Percentiles rank a stretch among this genome's conserved stretches.
Evolutionary conservation across 2,888 invertebrate species (phyloP).

Genomic region (Alsophila aescularia): DNA sequence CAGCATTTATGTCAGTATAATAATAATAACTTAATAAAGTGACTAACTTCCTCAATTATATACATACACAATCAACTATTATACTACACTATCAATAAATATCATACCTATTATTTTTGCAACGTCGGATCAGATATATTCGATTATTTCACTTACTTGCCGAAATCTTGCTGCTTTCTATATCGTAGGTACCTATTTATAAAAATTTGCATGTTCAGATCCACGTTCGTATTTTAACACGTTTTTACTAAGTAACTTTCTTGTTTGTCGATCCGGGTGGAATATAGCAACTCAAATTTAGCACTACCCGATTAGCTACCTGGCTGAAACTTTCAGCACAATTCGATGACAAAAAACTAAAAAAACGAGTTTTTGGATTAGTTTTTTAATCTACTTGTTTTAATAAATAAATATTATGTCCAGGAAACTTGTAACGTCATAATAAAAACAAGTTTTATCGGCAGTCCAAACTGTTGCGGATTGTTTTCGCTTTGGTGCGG

Average conservation of each 20-base stretch:
- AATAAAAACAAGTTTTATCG: slow-evolving; percentile 60
- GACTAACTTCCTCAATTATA: slow-evolving; percentile 12
- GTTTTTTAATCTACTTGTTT: too few relatives aligned
- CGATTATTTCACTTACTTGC: slow-evolving; percentile 28
- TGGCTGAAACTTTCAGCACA: too few relatives aligned
- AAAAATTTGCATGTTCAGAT: slow-evolving; percentile 20
- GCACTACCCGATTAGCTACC: too few relatives aligned
- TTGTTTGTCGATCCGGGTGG: too few relatives aligned
- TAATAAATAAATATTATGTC: slow-evolving; percentile 27
- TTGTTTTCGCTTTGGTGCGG: slow-evolving; percentile 69
- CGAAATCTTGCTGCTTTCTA: slow-evolving; percentile 25
- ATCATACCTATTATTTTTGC: slow-evolving; percentile 7
- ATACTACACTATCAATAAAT: slow-evolving; percentile 10
- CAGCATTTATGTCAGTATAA: neutral
- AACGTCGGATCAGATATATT: too few relatives aligned
- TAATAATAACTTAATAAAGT: slow-evolving; percentile 2
- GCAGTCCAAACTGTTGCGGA: slow-evolving; percentile 47
- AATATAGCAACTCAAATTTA: too few relatives aligned
- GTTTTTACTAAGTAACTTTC: too few relatives aligned
- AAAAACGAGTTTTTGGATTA: too few relatives aligned
- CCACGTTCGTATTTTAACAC: too few relatives aligned
- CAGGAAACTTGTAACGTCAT: slow-evolving; percentile 56
- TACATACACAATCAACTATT: neutral
- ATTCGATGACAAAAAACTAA: too few relatives aligned
- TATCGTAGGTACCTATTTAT: slow-evolving; percentile 15